These are phyloP conservation scores for Leptothorax acervorum DNA, from an alignment of 2,888 invertebrate species.

Conservation along the genomic window DNA sequence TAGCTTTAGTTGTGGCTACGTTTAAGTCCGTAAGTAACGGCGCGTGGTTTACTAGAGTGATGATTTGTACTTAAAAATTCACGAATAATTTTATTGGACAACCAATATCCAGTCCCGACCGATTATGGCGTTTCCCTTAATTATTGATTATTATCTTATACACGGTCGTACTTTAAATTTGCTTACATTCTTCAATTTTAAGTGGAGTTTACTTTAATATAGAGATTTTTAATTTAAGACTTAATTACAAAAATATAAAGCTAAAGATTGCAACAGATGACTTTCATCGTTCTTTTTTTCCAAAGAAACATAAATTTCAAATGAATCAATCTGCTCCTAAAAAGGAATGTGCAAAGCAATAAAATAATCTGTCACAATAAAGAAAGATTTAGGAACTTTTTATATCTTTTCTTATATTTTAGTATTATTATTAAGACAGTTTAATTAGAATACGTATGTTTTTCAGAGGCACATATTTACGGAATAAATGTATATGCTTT, in stretches of 20 bases:
- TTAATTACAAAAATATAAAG: neutral
- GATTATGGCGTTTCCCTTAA: no score
- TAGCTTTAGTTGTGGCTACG: no score
- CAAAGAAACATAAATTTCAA: neutral
- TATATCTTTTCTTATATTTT: neutral
- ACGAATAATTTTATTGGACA: no score
- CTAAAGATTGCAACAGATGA: neutral
- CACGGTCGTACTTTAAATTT: no score
- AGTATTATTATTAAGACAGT: neutral
- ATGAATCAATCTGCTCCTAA: neutral
- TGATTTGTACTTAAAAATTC: no score
- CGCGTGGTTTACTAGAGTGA: no score
- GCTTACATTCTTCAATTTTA: neutral
- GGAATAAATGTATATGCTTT: constrained; percentile 90
- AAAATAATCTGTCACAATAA: neutral
- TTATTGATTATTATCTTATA: no score
- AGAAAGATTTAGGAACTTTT: neutral
- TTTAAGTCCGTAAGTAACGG: no score
- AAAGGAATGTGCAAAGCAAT: neutral
- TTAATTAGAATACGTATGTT: neutral
- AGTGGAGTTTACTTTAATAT: neutral
- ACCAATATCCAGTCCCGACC: no score
- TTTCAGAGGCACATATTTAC: constrained; percentile 76
- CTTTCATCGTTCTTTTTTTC: neutral
- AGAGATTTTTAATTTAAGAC: neutral